Evolutionary conservation across 2,113 vertebrate genomes (phyloP).

Genomic region (Pachycephala philippinensis): DNA sequence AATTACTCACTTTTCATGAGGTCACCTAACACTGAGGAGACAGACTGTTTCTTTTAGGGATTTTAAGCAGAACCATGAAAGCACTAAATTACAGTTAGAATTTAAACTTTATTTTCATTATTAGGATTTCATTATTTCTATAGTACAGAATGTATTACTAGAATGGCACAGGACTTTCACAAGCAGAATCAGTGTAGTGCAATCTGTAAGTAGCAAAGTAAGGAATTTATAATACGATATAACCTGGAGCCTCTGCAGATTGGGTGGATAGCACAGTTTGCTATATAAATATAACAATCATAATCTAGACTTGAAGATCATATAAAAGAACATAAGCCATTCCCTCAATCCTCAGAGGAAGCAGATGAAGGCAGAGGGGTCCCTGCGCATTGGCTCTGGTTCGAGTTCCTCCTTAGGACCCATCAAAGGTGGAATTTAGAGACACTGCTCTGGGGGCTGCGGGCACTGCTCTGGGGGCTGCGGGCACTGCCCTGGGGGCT

Average conservation of each 20-base stretch:
- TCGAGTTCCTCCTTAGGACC: not conserved
- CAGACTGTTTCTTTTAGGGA: not conserved
- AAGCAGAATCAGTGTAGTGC: not conserved
- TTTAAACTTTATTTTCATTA: not conserved
- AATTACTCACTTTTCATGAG: not conserved
- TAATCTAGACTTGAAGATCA: not conserved
- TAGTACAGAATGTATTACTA: not conserved
- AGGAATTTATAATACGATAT: not conserved
- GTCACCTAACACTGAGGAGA: not conserved
- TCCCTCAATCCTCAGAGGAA: not conserved
- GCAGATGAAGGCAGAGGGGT: fast-evolving
- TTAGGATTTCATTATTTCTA: not conserved
- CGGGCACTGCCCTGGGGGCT: fast-evolving
- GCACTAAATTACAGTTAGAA: not conserved
- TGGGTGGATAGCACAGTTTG: not conserved
- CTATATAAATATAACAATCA: not conserved
- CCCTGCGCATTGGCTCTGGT: not conserved
- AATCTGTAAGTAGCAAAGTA: not conserved
- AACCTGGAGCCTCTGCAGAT: not conserved
- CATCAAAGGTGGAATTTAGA: not conserved
- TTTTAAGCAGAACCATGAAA: not conserved
- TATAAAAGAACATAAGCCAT: fast-evolving
- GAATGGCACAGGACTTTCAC: not conserved
- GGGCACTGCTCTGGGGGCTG: not conserved
- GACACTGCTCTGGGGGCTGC: not conserved